These are phyloP conservation scores for Dasyornis broadbenti DNA, from an alignment of 2,113 vertebrate species.

Conservation along the genomic window DNA sequence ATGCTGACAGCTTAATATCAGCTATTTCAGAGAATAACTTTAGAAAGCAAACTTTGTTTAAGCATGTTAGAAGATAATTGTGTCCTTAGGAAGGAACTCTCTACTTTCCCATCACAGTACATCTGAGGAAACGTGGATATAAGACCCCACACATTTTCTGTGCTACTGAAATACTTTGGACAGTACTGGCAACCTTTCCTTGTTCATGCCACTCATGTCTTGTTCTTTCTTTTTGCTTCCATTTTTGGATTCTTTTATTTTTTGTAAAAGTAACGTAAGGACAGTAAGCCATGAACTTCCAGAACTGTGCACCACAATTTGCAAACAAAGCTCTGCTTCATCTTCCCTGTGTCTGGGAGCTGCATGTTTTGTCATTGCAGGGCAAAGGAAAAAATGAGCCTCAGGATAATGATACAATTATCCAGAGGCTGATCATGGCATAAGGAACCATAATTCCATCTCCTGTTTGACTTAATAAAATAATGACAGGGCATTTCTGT, in stretches of 20 bases:
- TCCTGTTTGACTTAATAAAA: neutral
- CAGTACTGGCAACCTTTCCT: neutral
- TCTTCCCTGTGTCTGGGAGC: neutral
- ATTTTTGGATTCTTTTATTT: neutral
- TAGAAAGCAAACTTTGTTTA: neutral
- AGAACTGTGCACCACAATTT: neutral
- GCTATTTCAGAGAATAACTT: neutral
- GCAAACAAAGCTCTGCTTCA: neutral
- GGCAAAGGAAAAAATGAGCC: neutral
- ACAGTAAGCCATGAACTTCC: fast-evolving
- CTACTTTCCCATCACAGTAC: neutral
- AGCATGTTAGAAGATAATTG: neutral
- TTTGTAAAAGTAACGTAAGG: neutral
- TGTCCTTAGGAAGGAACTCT: neutral
- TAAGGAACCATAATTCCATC: neutral
- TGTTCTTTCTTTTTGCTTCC: neutral
- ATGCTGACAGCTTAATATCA: neutral
- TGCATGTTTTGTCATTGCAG: neutral
- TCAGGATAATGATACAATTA: neutral
- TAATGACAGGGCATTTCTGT: neutral
- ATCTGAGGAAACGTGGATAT: neutral
- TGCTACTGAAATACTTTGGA: neutral
- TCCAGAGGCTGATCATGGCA: neutral
- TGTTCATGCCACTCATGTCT: neutral
- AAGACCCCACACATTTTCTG: neutral